phyloP scores from a whole-genome alignment of 2,888 invertebrate species.

The Drosophila koepferae region DNA sequence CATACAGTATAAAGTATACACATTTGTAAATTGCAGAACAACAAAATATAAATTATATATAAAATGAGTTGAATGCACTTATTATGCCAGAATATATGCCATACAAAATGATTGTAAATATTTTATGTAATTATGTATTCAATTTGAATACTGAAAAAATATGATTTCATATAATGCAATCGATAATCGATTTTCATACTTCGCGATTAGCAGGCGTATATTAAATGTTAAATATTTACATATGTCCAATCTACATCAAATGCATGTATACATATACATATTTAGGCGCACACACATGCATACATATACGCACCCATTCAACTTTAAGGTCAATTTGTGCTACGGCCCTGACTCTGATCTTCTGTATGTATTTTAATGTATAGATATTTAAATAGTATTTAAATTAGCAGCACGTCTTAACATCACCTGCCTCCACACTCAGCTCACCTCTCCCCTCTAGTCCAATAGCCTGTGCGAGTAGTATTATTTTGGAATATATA shows the following conservation, averaged over 20 bases:
- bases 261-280: not conserved
- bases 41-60: conserved; percentile 7
- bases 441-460: conserved; percentile 4
- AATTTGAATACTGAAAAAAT: not conserved
- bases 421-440: conserved; percentile 17
- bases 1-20: not conserved
- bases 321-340: conserved; percentile 68
- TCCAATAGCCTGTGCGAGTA: conserved; percentile 42
- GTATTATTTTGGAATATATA: conserved; percentile 49
- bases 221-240: conserved; percentile 10
- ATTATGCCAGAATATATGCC: not conserved
- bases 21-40: conserved; percentile 5
- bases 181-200: not conserved
- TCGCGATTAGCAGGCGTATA: not conserved
- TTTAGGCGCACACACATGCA: not conserved
- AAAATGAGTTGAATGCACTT: conserved; percentile 41
- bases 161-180: not conserved
- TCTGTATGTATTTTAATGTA: conserved; percentile 64
- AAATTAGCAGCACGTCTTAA: conserved; percentile 59
- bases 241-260: not conserved
- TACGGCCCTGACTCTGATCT: conserved; percentile 82
- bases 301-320: conserved; percentile 33
- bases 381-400: conserved; percentile 56
- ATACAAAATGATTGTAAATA: not conserved
- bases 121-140: not conserved